A percentile compares a stretch with the other conserved stretches of the same genome.
phyloP scores from a whole-genome alignment of 2,888 invertebrate species.

The Noctua janthe region DNA sequence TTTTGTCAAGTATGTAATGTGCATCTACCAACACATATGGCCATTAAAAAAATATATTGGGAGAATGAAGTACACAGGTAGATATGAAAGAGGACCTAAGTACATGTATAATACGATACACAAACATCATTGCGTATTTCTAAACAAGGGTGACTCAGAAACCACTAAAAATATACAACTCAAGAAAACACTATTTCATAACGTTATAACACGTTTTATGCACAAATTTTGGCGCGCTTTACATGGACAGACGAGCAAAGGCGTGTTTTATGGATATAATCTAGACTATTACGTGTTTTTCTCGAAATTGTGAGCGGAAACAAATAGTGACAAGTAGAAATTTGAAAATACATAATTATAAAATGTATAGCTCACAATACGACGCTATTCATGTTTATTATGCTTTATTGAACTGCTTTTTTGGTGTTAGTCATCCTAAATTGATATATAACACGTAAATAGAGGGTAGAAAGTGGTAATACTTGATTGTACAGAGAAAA shows the following conservation, averaged over 20 bases:
- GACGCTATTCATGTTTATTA: conserved; percentile 44
- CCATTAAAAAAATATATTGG: background rate
- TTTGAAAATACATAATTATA: conserved; percentile 59
- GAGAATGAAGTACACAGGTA: background rate
- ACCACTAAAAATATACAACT: conserved; percentile 56
- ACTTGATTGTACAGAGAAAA: conserved; percentile 57
- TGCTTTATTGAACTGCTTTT: conserved; percentile 12
- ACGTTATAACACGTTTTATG: conserved; percentile 31
- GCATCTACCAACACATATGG: conserved; percentile 26
- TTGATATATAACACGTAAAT: conserved; percentile 45
- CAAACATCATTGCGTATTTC: conserved; percentile 31
- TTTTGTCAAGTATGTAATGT: background rate
- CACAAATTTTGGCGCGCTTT: conserved; percentile 58
- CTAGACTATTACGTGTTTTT: conserved; percentile 60
- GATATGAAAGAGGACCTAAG: conserved; percentile 1
- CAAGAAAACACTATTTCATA: conserved; percentile 58
- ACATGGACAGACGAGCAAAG: conserved; percentile 36
- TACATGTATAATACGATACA: conserved; percentile 14
- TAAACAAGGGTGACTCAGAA: conserved; percentile 65
- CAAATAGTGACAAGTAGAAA: conserved; percentile 71
- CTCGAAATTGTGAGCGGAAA: conserved; percentile 64
- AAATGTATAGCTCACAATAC: conserved; percentile 50
- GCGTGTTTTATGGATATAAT: conserved; percentile 46
- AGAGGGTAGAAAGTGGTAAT: conserved; percentile 61
- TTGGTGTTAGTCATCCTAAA: conserved; percentile 22